Conservation (phyloP, 2,888 invertebrate genomes). For the Andrena flavipes region DNA sequence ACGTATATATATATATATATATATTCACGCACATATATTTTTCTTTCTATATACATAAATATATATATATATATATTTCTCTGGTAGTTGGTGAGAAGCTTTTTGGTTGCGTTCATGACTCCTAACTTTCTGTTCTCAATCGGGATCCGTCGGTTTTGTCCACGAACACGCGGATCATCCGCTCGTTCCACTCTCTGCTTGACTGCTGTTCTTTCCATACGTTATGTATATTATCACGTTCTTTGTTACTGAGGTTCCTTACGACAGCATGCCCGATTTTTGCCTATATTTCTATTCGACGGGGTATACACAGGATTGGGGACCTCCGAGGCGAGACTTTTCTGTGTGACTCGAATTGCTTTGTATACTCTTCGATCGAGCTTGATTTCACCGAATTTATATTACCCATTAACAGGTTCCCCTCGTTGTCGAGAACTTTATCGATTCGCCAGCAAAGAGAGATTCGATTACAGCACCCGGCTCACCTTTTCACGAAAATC, state of each 20-base stretch:
- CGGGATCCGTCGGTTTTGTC: conserved; percentile 11
- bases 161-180: conserved; percentile 27
- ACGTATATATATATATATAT: conserved; percentile 17
- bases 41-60: conserved; percentile 38
- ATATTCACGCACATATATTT: conserved; percentile 20
- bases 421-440: not conserved
- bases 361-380: conserved; percentile 2
- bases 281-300: conserved; percentile 19
- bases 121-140: conserved; percentile 6
- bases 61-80: conserved; percentile 51
- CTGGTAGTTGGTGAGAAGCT: conserved; percentile 49
- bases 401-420: not conserved
- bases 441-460: not conserved
- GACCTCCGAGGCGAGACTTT: not conserved
- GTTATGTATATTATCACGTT: conserved; percentile 20
- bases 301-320: conserved; percentile 17
- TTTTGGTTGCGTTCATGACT: conserved; percentile 37
- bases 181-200: conserved; percentile 43
- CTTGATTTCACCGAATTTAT: not conserved
- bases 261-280: conserved; percentile 37
- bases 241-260: conserved; percentile 16
- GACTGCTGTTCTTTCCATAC: conserved; percentile 37
- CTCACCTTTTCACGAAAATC: not conserved
- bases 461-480: not conserved
- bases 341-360: not conserved